These are phyloP conservation scores for Phylloscopus collybita DNA, from an alignment of 2,797 vertebrate genomes.

Conservation along the genomic window DNA sequence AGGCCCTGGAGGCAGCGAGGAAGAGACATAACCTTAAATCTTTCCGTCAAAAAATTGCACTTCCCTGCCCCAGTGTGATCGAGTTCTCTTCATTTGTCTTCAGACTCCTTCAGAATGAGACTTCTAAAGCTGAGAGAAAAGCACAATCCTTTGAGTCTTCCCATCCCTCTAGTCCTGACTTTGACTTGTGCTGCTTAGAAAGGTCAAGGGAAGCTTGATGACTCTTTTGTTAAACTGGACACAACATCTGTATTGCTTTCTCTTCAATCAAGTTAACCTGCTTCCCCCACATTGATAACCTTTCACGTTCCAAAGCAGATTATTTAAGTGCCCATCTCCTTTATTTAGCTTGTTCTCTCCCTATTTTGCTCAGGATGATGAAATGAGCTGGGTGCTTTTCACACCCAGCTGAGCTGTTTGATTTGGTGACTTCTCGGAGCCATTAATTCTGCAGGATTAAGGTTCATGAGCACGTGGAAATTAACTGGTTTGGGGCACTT, in stretches of 20 bases:
- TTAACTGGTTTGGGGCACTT: background rate
- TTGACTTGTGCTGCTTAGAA: background rate
- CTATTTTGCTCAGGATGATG: background rate
- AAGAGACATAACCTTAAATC: conserved; percentile 56
- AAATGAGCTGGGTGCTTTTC: background rate
- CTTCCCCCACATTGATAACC: background rate
- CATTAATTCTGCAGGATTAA: background rate
- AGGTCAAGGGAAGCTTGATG: background rate
- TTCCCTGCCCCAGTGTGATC: background rate
- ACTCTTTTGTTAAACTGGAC: background rate
- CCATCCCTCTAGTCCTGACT: background rate
- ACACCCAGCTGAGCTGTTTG: background rate
- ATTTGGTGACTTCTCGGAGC: background rate
- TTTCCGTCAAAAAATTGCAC: conserved; percentile 6
- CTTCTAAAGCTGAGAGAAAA: background rate
- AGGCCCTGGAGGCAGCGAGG: conserved; percentile 46
- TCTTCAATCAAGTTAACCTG: background rate
- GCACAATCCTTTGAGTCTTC: background rate
- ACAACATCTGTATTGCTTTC: fast-evolving
- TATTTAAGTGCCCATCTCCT: background rate
- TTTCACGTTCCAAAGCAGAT: background rate
- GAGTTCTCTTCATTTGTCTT: conserved; percentile 29
- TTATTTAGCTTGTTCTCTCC: background rate
- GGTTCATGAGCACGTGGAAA: background rate
- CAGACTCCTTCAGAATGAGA: background rate